Evolutionary conservation across 2,797 vertebrate genomes (phyloP).

Genomic region (Ctenosaura bakeri): DNA sequence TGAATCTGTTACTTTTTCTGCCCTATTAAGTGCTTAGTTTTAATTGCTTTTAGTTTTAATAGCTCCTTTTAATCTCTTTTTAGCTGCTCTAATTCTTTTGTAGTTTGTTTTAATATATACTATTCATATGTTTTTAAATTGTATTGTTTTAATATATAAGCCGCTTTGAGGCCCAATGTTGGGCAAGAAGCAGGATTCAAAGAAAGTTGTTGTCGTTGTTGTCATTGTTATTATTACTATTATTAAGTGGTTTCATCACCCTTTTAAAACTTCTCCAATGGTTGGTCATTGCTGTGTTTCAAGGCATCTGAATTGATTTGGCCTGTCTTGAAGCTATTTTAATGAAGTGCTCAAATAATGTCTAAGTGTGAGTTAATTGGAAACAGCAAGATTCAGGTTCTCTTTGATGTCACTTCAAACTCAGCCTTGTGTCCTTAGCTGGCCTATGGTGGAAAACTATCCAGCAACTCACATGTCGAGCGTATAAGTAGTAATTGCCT

Average conservation of each 20-base stretch:
- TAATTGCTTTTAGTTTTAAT: no score
- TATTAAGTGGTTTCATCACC: conserved; percentile 1
- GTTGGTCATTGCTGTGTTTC: conserved; percentile 36
- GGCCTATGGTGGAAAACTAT: conserved; percentile 73
- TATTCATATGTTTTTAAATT: no score
- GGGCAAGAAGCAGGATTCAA: no score
- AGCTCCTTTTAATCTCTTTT: no score
- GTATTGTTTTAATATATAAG: no score
- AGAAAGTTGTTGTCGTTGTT: no score
- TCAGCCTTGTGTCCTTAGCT: conserved; percentile 61
- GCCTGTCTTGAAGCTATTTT: conserved; percentile 59
- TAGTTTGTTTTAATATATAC: no score
- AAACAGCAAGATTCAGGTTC: conserved; percentile 64
- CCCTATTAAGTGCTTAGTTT: neutral
- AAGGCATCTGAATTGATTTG: conserved; percentile 62
- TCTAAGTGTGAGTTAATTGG: conserved; percentile 55
- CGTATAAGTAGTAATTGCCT: conserved; percentile 66
- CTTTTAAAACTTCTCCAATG: conserved; percentile 44
- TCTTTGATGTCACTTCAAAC: conserved; percentile 69
- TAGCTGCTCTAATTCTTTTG: no score
- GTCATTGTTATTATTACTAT: no score
- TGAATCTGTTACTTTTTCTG: neutral
- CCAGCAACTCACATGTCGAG: conserved; percentile 64
- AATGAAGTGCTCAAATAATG: conserved; percentile 8
- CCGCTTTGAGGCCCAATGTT: no score